Base-by-base conservation (phyloP, 2,888 invertebrate species). In the Plagodis pulveraria region DNA sequence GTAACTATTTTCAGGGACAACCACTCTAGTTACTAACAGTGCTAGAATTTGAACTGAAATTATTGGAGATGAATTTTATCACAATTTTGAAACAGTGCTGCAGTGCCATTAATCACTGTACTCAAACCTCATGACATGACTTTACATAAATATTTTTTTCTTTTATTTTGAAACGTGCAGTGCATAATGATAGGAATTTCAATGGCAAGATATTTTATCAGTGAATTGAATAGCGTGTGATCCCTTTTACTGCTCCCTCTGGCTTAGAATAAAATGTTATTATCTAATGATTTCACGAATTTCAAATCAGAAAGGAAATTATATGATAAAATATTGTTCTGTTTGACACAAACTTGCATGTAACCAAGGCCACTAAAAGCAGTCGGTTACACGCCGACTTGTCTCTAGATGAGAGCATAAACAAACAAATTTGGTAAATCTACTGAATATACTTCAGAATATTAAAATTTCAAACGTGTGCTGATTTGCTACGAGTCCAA, bases 1-100 rank as follows among this genome's bases (percentile, higher is more conserved):
- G 91, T 92, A 92, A 92, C 91, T 92, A 90, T 89, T 89, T 81
- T 86, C 89, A 90, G 91, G 91, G 91, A 91, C 83, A 83, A 82
- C 76, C 84, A 88, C 85, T 22, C 22, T 22, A 22, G 22, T 22
- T 22, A 22, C 22, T 22, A 22, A 22, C 22, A 22, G 22, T 22
- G 22, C 22, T 22, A 4, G 22, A 22, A 22, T 2, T 22, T 22
- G 22, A 22, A 22, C 22, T 22, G 22, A 22, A 2, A 22, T 22
- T 22, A 22, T 4, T n/a, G n/a, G 22, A 22, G 22, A 22, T 4
- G 22, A 22, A 4, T 22, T 22, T 22, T 22, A 22, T 22, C 2
- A 22, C 22, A 22, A 22, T 22, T 22, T 22, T 22, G 22, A 22
- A 22, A n/a, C n/a, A n/a, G n/a, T n/a, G n/a, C n/a, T n/a, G n/a